A percentile compares a stretch with the other conserved stretches of the same genome.
phyloP scores from a whole-genome alignment of 2,888 invertebrate genomes.

The Antheraea yamamai region DNA sequence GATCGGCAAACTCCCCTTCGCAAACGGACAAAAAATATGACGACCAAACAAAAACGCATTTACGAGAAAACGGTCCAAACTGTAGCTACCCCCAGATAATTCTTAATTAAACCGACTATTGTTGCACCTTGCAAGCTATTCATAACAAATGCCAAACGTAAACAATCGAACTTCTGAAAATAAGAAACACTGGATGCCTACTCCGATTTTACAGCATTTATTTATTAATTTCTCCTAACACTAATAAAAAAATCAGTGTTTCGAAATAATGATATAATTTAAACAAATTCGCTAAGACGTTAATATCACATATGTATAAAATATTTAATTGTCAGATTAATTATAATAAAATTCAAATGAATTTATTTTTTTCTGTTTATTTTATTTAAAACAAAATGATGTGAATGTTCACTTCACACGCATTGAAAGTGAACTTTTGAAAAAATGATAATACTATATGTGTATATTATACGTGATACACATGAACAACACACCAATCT shows the following conservation, averaged over 20 bases:
- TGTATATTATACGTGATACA: too few relatives aligned
- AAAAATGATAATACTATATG: too few relatives aligned
- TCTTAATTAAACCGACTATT: slow-evolving; percentile 68
- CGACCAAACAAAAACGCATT: slow-evolving; percentile 33
- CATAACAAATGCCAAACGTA: slow-evolving; percentile 67
- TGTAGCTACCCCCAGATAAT: slow-evolving; percentile 45
- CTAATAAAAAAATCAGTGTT: too few relatives aligned
- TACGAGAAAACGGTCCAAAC: slow-evolving; percentile 27
- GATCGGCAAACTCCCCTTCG: slow-evolving; percentile 20
- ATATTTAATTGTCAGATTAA: background rate
- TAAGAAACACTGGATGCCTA: slow-evolving; percentile 10
- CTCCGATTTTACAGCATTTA: background rate
- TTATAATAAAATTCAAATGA: background rate
- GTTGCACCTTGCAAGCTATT: slow-evolving; percentile 69
- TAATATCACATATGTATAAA: background rate
- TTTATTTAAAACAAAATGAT: background rate
- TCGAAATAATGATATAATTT: background rate
- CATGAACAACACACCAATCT: too few relatives aligned
- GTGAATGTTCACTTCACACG: too few relatives aligned
- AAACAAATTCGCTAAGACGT: background rate
- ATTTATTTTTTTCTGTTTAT: background rate
- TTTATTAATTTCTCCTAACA: background rate
- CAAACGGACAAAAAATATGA: slow-evolving; percentile 36
- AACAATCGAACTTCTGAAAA: slow-evolving; percentile 38
- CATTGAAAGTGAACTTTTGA: too few relatives aligned